Percentiles rank a stretch among this genome's conserved stretches.
Evolutionary conservation across 2,888 invertebrate species (phyloP).

Genomic region (Cloeon dipterum): DNA sequence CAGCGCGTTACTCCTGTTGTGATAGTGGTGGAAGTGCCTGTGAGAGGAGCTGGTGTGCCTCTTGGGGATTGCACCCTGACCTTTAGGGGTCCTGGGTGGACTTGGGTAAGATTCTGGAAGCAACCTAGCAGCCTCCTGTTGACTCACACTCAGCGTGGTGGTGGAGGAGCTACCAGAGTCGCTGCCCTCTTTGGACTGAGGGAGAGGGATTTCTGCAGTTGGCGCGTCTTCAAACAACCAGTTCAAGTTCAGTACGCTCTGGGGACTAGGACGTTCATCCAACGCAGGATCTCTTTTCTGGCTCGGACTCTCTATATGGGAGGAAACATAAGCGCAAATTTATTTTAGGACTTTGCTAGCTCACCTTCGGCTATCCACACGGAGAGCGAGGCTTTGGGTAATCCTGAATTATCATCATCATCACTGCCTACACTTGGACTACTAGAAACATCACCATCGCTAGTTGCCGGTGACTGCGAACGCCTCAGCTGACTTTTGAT

Average conservation of each 20-base stretch:
- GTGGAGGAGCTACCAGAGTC: slow-evolving; percentile 28
- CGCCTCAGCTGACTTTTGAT: no score
- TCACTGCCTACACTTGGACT: not conserved
- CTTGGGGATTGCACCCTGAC: slow-evolving; percentile 10
- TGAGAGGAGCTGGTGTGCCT: slow-evolving; percentile 13
- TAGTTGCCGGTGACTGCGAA: not conserved
- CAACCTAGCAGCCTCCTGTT: not conserved
- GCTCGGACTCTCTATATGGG: no score
- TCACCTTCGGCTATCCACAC: not conserved
- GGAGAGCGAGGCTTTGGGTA: not conserved
- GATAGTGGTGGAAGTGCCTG: slow-evolving; percentile 23
- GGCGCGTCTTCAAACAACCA: slow-evolving; percentile 30
- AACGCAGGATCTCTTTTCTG: slow-evolving; percentile 1
- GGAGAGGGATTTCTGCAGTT: slow-evolving; percentile 10
- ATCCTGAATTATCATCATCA: no score
- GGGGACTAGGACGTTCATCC: slow-evolving; percentile 8
- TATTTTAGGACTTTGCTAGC: no score
- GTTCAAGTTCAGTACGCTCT: slow-evolving; percentile 34
- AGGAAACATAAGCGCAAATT: not conserved
- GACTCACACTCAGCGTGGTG: slow-evolving; percentile 16
- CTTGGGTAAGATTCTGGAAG: not conserved
- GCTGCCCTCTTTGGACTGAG: slow-evolving; percentile 20
- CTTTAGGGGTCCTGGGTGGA: not conserved
- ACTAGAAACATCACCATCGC: not conserved
- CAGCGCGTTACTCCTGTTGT: slow-evolving; percentile 5